Conservation (phyloP, 2,888 invertebrate species). For the Exephanes ischioxanthus region DNA sequence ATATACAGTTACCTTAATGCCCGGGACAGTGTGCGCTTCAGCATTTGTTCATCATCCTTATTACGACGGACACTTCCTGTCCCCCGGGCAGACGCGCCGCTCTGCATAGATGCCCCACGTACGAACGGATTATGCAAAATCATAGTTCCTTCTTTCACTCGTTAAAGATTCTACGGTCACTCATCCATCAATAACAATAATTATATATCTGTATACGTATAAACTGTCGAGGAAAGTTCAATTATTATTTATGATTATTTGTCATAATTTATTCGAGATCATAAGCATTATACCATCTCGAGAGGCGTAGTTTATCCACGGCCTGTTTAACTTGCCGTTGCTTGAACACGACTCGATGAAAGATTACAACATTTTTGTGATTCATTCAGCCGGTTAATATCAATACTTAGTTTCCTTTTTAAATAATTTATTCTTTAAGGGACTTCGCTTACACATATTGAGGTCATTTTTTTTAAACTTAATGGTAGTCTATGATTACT, state of each 20-base stretch:
- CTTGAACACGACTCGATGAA: neutral
- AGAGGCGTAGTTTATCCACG: neutral
- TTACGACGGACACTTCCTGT: constrained; percentile 56
- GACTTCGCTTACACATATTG: too few relatives aligned
- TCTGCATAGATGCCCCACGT: neutral
- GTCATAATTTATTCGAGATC: neutral
- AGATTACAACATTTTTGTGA: neutral
- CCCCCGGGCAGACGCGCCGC: neutral
- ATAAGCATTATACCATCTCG: neutral
- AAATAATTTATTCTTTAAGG: neutral
- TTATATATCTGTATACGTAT: neutral
- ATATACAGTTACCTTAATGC: constrained; percentile 82
- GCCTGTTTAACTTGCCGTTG: neutral
- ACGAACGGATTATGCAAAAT: constrained; percentile 18
- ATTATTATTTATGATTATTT: neutral
- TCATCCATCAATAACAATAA: constrained; percentile 7
- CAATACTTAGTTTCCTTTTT: neutral
- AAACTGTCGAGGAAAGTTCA: neutral
- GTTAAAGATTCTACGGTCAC: constrained; percentile 7
- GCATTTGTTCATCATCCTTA: constrained; percentile 53
- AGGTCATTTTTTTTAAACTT: too few relatives aligned
- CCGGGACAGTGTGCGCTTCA: constrained; percentile 69
- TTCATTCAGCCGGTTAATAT: neutral
- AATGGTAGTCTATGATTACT: too few relatives aligned
- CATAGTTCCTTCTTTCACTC: neutral